A percentile compares a stretch with the other conserved stretches of the same genome.
These are phyloP conservation scores for Donacobius atricapilla DNA, from an alignment of 2,113 vertebrate genomes.

Conservation along the genomic window DNA sequence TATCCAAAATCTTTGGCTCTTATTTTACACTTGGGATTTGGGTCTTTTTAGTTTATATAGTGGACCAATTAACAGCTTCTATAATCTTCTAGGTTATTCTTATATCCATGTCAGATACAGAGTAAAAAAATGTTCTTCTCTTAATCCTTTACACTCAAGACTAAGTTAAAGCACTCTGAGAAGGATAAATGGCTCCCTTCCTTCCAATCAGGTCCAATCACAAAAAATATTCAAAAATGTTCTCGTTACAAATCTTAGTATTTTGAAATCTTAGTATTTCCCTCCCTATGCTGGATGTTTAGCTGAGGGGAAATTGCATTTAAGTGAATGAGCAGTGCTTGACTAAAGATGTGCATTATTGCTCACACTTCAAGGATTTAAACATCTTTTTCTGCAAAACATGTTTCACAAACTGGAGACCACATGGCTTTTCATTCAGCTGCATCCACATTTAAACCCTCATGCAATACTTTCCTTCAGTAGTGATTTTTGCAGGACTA, in stretches of 20 bases:
- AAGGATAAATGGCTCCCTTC: neutral
- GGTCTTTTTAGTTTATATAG: neutral
- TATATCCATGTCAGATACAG: neutral
- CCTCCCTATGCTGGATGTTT: neutral
- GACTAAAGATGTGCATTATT: neutral
- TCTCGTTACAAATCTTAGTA: neutral
- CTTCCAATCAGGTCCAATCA: neutral
- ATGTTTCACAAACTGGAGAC: neutral
- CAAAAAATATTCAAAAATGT: neutral
- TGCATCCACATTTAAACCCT: neutral
- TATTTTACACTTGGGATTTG: neutral
- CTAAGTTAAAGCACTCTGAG: neutral
- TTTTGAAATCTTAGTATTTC: neutral
- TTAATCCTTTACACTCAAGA: neutral
- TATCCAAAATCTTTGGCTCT: neutral
- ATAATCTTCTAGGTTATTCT: neutral
- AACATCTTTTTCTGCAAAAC: neutral
- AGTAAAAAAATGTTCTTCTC: neutral
- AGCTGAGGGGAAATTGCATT: neutral
- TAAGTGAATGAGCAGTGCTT: neutral
- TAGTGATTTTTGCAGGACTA: neutral
- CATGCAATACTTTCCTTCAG: neutral
- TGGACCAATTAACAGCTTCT: neutral
- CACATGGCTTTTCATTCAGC: rapidly evolving
- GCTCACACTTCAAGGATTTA: neutral